Evolutionary conservation across 2,888 invertebrate genomes (phyloP), one percentile per base, ranked within the genome.

Genomic region (Sminthurides aquaticus): DNA sequence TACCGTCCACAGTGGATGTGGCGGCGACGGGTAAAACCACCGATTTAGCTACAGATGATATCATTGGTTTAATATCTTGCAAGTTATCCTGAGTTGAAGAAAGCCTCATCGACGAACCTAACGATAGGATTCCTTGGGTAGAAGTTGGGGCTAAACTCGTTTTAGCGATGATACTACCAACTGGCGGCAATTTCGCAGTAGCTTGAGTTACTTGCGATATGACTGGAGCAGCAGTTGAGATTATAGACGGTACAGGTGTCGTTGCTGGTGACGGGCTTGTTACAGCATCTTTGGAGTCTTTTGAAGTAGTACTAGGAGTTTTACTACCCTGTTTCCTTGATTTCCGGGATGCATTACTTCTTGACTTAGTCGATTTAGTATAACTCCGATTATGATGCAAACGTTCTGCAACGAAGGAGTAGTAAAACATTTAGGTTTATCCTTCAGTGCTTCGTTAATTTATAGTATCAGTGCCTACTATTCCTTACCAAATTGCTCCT

Each of bases 401-500:
- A 0, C 74, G 74, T 63, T 74, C 74, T 74, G 56, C 8, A 66
- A 56, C 3, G 34, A 48, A 59, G 24, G n/a, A n/a, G n/a, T n/a
- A n/a, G n/a, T n/a, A n/a, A n/a, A n/a, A n/a, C n/a, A n/a, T n/a
- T n/a, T n/a, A n/a, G n/a, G n/a, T n/a, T n/a, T n/a, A n/a, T n/a
- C n/a, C n/a, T n/a, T n/a, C n/a, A n/a, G n/a, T n/a, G n/a, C 15
- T 34, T 34, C 43, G 15, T 34, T 34, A 34, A 34, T 34, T 34
- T 34, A 11, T 34, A 11, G 8, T 15, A 34, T 34, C 8, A 34
- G 15, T 34, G 43, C 43, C 8, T 34, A 5, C 5, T 15, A 34
- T 34, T 34, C 43, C 43, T 74, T 77, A 85, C 85, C 85, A 77
- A 86, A 85, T 77, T 86, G 86, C 52, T 84, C 83, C 75, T 84